phyloP scores from a whole-genome alignment of 2,888 invertebrate species.

The Nysson spinosus region DNA sequence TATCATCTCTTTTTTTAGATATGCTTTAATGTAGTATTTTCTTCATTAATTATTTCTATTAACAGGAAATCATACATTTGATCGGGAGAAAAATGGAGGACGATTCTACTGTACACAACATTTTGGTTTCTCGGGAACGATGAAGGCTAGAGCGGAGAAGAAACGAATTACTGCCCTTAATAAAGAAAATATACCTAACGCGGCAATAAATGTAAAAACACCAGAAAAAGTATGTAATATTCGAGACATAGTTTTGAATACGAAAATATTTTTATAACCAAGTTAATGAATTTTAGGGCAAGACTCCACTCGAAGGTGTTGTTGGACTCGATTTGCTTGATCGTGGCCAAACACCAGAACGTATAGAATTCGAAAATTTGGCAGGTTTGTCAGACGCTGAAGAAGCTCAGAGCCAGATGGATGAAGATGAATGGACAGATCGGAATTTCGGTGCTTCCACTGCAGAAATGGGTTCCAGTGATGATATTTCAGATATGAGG shows the following conservation, averaged over 20 bases:
- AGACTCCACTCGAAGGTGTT: slow-evolving; percentile 76
- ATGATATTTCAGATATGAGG: slow-evolving; percentile 81
- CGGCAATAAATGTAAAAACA: slow-evolving; percentile 73
- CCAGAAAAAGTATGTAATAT: slow-evolving; percentile 76
- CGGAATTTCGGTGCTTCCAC: slow-evolving; percentile 92
- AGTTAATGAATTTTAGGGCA: slow-evolving; percentile 56
- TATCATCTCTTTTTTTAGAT: slow-evolving; percentile 31
- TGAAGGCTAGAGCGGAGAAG: slow-evolving; percentile 73
- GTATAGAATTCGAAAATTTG: slow-evolving; percentile 88
- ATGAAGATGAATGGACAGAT: slow-evolving; percentile 97
- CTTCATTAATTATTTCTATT: slow-evolving; percentile 14
- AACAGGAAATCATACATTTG: slow-evolving; percentile 74
- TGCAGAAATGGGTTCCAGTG: slow-evolving; percentile 83
- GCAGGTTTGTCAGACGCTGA: slow-evolving; percentile 83
- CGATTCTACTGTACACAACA: slow-evolving; percentile 88
- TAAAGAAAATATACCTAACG: slow-evolving; percentile 75
- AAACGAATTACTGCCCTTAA: slow-evolving; percentile 68
- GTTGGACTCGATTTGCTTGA: slow-evolving; percentile 79
- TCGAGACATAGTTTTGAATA: neutral
- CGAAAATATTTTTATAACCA: neutral
- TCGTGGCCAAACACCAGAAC: slow-evolving; percentile 85
- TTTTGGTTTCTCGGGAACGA: slow-evolving; percentile 82
- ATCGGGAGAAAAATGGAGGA: slow-evolving; percentile 73
- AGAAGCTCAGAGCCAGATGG: slow-evolving; percentile 87
- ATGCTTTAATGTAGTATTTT: neutral